Percentiles rank a stretch among this genome's conserved stretches.
Evolutionary conservation across 2,888 invertebrate species (phyloP).

Genomic region (Xestia xanthographa): DNA sequence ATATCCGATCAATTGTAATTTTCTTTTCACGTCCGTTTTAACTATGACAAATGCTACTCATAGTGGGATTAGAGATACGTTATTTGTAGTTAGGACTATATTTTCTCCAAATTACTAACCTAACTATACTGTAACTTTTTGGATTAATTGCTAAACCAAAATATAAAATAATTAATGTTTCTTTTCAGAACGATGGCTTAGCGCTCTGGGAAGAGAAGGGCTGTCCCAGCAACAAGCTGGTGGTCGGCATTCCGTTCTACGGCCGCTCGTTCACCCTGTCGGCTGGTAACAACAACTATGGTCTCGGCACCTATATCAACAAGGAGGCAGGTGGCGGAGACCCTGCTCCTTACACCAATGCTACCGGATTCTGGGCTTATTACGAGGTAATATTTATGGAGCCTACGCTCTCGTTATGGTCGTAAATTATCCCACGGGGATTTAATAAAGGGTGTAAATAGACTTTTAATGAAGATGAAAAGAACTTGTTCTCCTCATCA

Average conservation of each 20-base stretch:
- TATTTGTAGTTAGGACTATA: not conserved
- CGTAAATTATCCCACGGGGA: not conserved
- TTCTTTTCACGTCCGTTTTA: too few species aligned
- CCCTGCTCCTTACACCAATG: slow-evolving; percentile 96
- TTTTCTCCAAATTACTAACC: not conserved
- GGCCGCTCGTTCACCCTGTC: slow-evolving; percentile 96
- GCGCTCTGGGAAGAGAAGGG: slow-evolving; percentile 97
- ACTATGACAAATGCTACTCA: too few species aligned
- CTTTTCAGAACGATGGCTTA: slow-evolving; percentile 95
- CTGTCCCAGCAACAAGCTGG: slow-evolving; percentile 95
- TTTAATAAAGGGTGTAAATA: not conserved
- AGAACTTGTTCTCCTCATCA: too few species aligned
- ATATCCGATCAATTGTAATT: too few species aligned
- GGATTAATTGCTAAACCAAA: not conserved
- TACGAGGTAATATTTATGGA: slow-evolving; percentile 92
- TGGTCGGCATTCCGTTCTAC: slow-evolving; percentile 97
- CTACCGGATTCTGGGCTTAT: slow-evolving; percentile 96
- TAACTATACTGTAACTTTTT: not conserved
- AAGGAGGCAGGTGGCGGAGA: slow-evolving; percentile 97
- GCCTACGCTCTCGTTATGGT: not conserved
- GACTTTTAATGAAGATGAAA: too few species aligned
- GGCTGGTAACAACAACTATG: slow-evolving; percentile 95
- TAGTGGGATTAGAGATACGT: not conserved
- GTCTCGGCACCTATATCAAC: slow-evolving; percentile 96
- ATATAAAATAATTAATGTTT: not conserved